Conservation (phyloP, 2,888 invertebrate species). For the Bunonema sp. region DNA sequence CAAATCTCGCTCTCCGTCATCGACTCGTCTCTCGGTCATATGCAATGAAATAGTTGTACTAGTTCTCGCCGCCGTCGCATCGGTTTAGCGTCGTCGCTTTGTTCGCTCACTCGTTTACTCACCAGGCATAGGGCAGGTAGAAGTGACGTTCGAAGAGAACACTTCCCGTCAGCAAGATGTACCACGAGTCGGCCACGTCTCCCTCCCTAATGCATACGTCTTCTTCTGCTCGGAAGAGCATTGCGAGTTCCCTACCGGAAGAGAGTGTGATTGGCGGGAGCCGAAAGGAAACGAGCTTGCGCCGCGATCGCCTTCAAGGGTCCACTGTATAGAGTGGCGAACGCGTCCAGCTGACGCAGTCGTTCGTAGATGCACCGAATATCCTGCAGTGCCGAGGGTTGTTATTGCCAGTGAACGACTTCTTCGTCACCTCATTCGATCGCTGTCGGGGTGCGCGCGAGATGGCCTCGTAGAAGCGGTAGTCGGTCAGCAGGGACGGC, state of each 20-base stretch:
- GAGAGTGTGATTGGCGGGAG: not conserved
- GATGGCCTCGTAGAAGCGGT: conserved; percentile 5
- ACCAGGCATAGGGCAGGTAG: conserved; percentile 59
- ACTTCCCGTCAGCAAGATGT: conserved; percentile 64
- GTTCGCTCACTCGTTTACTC: conserved; percentile 16
- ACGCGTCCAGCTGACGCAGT: conserved; percentile 36
- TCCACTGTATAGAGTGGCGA: conserved; percentile 23
- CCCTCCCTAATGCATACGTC: conserved; percentile 62
- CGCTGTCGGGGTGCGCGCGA: conserved; percentile 6
- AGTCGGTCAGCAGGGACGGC: conserved; percentile 7
- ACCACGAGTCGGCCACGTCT: conserved; percentile 67
- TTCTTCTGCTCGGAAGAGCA: not conserved
- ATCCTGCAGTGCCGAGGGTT: conserved; percentile 15
- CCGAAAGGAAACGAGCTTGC: not conserved
- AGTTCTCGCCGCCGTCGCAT: not conserved
- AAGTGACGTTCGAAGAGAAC: conserved; percentile 72
- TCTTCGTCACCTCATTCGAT: conserved; percentile 4
- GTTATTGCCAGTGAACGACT: not conserved
- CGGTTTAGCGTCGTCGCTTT: not conserved
- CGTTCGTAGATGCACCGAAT: conserved; percentile 33
- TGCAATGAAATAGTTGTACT: not conserved
- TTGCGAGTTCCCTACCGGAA: not conserved
- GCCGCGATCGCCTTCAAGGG: conserved; percentile 10
- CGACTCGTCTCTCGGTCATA: not conserved
- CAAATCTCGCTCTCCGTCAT: not conserved